Conservation (phyloP, 2,113 vertebrate species). For the Hemiprocne comata region DNA sequence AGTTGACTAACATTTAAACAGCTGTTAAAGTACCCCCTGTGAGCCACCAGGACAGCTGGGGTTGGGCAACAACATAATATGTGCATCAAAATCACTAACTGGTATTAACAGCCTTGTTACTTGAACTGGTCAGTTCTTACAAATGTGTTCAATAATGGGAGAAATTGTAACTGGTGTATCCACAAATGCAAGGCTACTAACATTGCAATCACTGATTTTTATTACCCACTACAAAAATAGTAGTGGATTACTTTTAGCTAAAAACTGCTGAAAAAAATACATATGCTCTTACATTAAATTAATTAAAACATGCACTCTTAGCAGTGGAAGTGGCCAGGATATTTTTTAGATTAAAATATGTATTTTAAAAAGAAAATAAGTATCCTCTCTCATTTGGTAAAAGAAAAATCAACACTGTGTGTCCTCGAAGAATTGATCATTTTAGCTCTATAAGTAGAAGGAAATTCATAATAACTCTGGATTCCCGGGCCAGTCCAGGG, state of each 20-base stretch:
- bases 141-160: background rate
- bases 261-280: background rate
- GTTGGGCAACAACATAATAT: background rate
- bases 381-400: background rate
- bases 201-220: background rate
- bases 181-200: background rate
- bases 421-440: background rate
- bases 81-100: background rate
- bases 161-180: background rate
- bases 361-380: background rate
- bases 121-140: background rate
- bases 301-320: background rate
- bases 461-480: background rate
- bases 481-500: background rate
- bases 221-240: background rate
- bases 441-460: background rate
- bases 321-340: background rate
- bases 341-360: conserved; percentile 12
- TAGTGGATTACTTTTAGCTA: background rate
- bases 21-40: background rate
- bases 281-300: background rate
- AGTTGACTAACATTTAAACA: background rate
- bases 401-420: background rate
- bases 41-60: background rate
- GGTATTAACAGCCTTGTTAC: background rate